These are phyloP conservation scores for Cerastoderma edule DNA, from an alignment of 2,888 invertebrate species.

Conservation along the genomic window DNA sequence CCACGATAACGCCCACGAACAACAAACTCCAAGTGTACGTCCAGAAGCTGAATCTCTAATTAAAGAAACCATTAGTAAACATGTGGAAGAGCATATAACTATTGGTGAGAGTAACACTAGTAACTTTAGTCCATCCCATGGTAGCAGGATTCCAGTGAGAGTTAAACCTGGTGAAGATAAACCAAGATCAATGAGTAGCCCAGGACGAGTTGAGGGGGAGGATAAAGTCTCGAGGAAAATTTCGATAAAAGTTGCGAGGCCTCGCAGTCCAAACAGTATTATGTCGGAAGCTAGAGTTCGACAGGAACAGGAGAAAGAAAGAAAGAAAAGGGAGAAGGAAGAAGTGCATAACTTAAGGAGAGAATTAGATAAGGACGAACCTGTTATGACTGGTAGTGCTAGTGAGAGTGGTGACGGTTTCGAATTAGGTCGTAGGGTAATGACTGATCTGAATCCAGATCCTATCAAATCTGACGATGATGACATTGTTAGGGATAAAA, in stretches of 20 bases:
- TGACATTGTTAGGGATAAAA: slow-evolving; percentile 39
- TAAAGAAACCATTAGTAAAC: slow-evolving; percentile 68
- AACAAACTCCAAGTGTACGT: slow-evolving; percentile 34
- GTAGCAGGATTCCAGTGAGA: slow-evolving; percentile 60
- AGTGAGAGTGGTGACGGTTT: slow-evolving; percentile 56
- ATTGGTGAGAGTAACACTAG: slow-evolving; percentile 50
- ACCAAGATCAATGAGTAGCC: slow-evolving; percentile 44
- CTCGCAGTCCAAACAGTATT: slow-evolving; percentile 63
- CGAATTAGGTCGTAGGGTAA: slow-evolving; percentile 33
- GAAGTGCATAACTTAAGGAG: slow-evolving; percentile 33
- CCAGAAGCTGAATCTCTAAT: slow-evolving; percentile 62
- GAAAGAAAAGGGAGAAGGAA: slow-evolving; percentile 55
- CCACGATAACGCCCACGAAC: slow-evolving; percentile 47
- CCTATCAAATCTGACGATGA: slow-evolving; percentile 63
- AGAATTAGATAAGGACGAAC: slow-evolving; percentile 49
- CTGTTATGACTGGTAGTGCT: slow-evolving; percentile 58
- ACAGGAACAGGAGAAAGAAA: slow-evolving; percentile 61
- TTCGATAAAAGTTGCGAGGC: slow-evolving; percentile 55
- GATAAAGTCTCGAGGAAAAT: slow-evolving; percentile 47
- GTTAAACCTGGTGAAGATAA: slow-evolving; percentile 53
- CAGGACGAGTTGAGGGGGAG: slow-evolving; percentile 35
- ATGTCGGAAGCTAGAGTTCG: slow-evolving; percentile 63
- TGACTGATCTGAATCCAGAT: slow-evolving; percentile 41
- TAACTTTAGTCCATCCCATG: slow-evolving; percentile 37
- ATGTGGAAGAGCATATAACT: slow-evolving; percentile 64